Evolutionary conservation across 2,113 vertebrate genomes (phyloP).

Genomic region (Cyprinodon variegatus): DNA sequence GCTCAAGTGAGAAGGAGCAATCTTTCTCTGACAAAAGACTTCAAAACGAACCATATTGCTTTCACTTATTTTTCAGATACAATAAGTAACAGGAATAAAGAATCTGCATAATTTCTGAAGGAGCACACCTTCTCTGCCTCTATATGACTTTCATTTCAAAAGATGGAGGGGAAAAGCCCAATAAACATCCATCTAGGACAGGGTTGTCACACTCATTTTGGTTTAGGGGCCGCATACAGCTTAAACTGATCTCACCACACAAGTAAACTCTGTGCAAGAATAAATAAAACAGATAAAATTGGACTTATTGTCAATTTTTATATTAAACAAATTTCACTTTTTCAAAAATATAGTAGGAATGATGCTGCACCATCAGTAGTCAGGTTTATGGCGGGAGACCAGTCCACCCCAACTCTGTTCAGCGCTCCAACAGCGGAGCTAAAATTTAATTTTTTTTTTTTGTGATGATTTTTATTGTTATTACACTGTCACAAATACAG

Average conservation of each 20-base stretch:
- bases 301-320: no score
- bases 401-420: background rate
- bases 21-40: background rate
- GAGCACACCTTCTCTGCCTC: background rate
- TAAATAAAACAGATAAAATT: no score
- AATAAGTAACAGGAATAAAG: background rate
- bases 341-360: no score
- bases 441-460: no score
- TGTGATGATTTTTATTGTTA: no score
- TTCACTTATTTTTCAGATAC: background rate
- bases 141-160: background rate
- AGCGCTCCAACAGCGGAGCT: background rate
- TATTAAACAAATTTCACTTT: no score
- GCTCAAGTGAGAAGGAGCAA: background rate
- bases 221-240: no score
- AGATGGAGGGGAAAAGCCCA: background rate
- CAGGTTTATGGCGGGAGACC: conserved; percentile 2
- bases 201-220: no score
- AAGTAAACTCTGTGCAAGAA: no score
- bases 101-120: background rate
- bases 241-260: no score
- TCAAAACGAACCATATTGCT: background rate
- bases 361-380: background rate
- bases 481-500: no score
- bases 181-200: background rate